Evolutionary conservation across 1,140 invertebrate genomes (phyloP), one percentile per base, ranked within the genome.

Genomic region (Geopemphigus sp.): DNA sequence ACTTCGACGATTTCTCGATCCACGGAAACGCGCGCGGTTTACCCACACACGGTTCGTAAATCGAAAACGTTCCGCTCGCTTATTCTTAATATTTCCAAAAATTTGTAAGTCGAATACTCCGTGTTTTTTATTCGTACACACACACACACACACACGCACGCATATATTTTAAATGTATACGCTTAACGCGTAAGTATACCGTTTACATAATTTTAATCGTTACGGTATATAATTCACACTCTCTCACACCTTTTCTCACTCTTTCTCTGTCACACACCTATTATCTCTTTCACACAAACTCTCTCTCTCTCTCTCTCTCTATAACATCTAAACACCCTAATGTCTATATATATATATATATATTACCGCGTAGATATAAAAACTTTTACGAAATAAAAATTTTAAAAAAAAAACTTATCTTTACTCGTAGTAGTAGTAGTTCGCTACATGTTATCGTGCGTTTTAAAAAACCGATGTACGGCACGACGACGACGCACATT

Each of bases 281-380:
- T n/a, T n/a, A n/a, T n/a, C n/a, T n/a, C n/a, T n/a, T n/a, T n/a
- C n/a, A n/a, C n/a, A n/a, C n/a, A n/a, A n/a, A n/a, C n/a, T n/a
- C n/a, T n/a, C n/a, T n/a, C n/a, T n/a, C n/a, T n/a, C n/a, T n/a
- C n/a, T n/a, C n/a, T n/a, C n/a, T n/a, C n/a, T n/a, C n/a, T n/a
- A n/a, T 76, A 76, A n/a, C 61, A 76, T 61, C 73, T 59, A 76
- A 61, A 76, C 26, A 76, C 29, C 73, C 73, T 59, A 59, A 47
- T 45, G n/a, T 61, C 19, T 61, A 45, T 24, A 5, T n/a, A 39
- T 53, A 72, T 72, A 32, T 54, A 70, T 53, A 29, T 53, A 39
- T 70, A 24, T 24, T 22, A 39, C 32, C 32, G 3, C 3, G 8
- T 39, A 39, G 32, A 39, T 39, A 39, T 39, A 4, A 39, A 4